Percentiles rank a stretch among this genome's conserved stretches.
phyloP scores from a whole-genome alignment of 2,797 vertebrate genomes.

The Eurystomus glaucurus region DNA sequence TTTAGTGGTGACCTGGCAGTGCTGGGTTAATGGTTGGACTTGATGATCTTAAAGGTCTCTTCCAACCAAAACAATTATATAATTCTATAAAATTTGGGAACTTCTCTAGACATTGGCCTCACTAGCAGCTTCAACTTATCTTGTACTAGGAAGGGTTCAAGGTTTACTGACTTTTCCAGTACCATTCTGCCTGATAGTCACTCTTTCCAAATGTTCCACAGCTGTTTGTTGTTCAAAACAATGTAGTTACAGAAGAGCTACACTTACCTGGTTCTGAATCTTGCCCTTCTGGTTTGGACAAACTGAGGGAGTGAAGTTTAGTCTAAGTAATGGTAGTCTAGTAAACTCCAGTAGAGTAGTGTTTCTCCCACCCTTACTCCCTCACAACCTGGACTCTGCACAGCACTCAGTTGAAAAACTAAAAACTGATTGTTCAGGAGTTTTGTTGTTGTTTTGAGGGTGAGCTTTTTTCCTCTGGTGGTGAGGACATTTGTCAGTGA shows the following conservation, averaged over 20 bases:
- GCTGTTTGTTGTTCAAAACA: neutral
- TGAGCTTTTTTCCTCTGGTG: rapidly evolving
- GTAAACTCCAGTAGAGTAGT: neutral
- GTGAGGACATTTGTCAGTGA: neutral
- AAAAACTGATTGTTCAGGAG: neutral
- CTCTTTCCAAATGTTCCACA: neutral
- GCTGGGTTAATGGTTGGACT: too few relatives aligned
- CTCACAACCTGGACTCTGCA: neutral
- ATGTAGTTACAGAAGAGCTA: neutral
- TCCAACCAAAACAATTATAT: too few relatives aligned
- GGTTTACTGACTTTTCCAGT: neutral
- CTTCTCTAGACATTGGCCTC: neutral
- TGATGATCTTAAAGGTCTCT: too few relatives aligned
- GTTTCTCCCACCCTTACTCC: neutral
- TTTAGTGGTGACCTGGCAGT: too few relatives aligned
- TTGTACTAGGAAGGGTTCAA: neutral
- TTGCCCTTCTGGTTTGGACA: neutral
- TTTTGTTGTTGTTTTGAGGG: neutral
- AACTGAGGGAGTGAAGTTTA: neutral
- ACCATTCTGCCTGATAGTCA: neutral
- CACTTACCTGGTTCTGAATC: neutral
- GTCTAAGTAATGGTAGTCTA: neutral
- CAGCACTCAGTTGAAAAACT: neutral
- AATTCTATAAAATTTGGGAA: neutral
- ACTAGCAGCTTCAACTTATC: neutral